Percentiles rank a stretch among this genome's conserved stretches.
Conservation (phyloP, 2,888 invertebrate genomes). For the Meganola albula region DNA sequence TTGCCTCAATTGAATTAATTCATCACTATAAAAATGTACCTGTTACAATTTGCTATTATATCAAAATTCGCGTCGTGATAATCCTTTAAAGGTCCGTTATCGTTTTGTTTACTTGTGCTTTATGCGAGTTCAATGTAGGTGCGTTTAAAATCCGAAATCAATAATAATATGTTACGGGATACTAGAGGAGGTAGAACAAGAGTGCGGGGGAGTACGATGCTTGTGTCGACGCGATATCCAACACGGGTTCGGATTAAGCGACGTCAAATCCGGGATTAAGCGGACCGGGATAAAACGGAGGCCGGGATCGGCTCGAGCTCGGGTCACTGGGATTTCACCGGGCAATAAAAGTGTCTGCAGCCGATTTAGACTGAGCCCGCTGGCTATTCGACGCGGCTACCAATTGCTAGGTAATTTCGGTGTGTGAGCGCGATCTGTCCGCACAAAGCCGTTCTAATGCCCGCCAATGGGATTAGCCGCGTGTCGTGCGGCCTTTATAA, state of each 20-base stretch:
- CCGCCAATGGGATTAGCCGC: slow-evolving; percentile 73
- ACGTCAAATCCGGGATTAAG: slow-evolving; percentile 78
- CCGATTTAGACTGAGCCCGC: slow-evolving; percentile 75
- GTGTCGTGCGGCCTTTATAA: slow-evolving; percentile 65
- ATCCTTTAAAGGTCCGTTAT: slow-evolving; percentile 39
- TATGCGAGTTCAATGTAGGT: slow-evolving; percentile 41
- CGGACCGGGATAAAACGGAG: slow-evolving; percentile 67
- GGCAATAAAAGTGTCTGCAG: slow-evolving; percentile 79
- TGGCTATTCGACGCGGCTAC: slow-evolving; percentile 70
- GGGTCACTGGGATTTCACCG: slow-evolving; percentile 73
- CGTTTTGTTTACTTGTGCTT: slow-evolving; percentile 45
- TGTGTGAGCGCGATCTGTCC: slow-evolving; percentile 73
- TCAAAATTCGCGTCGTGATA: slow-evolving; percentile 34
- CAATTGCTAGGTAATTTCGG: slow-evolving; percentile 77
- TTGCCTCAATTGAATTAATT: slow-evolving; percentile 62
- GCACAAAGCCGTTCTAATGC: slow-evolving; percentile 73
- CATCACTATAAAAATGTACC: slow-evolving; percentile 51
- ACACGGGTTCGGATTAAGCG: slow-evolving; percentile 82
- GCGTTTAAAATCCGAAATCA: slow-evolving; percentile 59
- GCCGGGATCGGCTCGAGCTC: slow-evolving; percentile 61
- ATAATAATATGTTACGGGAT: no score
- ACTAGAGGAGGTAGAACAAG: slow-evolving; percentile 49
- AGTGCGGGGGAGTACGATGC: slow-evolving; percentile 60
- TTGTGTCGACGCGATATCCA: slow-evolving; percentile 80
- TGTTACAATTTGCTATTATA: slow-evolving; percentile 36